Evolutionary conservation across 2,797 vertebrate genomes (phyloP).

Genomic region (Etheostoma nigrum): DNA sequence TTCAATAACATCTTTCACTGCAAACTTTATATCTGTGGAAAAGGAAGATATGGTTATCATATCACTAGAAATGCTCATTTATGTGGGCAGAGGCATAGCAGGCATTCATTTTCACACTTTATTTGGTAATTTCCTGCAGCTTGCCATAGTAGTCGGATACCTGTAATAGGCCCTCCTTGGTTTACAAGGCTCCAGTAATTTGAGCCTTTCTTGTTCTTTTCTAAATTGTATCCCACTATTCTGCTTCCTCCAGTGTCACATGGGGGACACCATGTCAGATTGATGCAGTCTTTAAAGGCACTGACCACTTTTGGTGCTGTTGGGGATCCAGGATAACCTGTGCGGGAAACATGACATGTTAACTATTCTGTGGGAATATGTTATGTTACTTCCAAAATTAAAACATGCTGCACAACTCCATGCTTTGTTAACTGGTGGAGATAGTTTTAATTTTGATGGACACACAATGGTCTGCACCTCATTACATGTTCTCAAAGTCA

Average conservation of each 20-base stretch:
- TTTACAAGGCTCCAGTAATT: slow-evolving; percentile 88
- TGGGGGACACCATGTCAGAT: slow-evolving; percentile 87
- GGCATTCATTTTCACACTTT: background rate
- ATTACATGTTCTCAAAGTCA: background rate
- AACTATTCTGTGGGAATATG: background rate
- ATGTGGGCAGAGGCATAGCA: background rate
- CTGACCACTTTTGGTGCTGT: slow-evolving; percentile 86
- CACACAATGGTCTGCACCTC: background rate
- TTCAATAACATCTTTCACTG: slow-evolving; percentile 84
- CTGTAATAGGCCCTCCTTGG: slow-evolving; percentile 82
- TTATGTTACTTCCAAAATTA: background rate
- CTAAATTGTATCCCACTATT: slow-evolving; percentile 89
- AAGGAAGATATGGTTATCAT: background rate
- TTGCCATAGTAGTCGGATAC: slow-evolving; percentile 61
- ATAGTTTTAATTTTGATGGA: background rate
- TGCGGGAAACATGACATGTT: background rate
- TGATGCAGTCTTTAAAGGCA: slow-evolving; percentile 85
- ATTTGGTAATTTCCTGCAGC: background rate
- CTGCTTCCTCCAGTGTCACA: slow-evolving; percentile 83
- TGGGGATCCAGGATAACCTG: slow-evolving; percentile 88
- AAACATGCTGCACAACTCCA: fast-evolving
- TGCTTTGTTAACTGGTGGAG: background rate
- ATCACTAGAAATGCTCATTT: background rate
- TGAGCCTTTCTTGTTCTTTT: slow-evolving; percentile 92
- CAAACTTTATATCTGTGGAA: slow-evolving; percentile 81